Base-by-base conservation (phyloP, 2,113 vertebrate species). In the Climacteris rufus region DNA sequence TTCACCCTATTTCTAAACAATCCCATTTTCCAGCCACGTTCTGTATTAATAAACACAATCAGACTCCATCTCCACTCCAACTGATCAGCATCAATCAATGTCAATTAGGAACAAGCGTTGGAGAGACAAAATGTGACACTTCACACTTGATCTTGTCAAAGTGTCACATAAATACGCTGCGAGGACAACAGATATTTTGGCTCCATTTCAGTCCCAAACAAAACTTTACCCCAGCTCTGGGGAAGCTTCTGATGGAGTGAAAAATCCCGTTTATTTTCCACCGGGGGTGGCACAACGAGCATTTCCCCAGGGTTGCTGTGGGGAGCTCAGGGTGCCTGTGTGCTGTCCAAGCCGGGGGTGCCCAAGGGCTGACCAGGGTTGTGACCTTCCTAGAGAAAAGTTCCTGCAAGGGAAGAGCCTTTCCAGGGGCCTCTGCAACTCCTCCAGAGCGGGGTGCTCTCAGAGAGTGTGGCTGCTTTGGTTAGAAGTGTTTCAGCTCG, bases 61-160 rank as follows among this genome's bases (percentile, higher is more conserved):
- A 94, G 85, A 24, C 59, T 49, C 3, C 81, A 70, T 52, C 49
- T 30, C 65, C 77, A 76, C 68, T 88, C 44, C 17, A 50, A 69
- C 71, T 66, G 90, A 85, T 95, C 96, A 93, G 76, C 64, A 80
- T 87, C 93, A 81, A 97, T 97, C 97, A 97, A 18, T 9, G 80
- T 93, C 97, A 97, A 90, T 89, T 76, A 90, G 59, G 31, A 87
- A 30, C 71, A 71, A 95, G 91, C 30, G 87, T 9, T 28, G 47
- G 57, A 56, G n/a, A 93, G 45, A 96, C 68, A 79, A 33, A 87
- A 97, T 64, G 72, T 83, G 96, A 96, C 93, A 96, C 69, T 96
- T 97, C 94, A 91, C 97, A 95, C 95, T 87, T 13, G 74, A 89
- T 54, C 57, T 52, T 90, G 86, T 97, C 95, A 88, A 86, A 94